Evolutionary conservation across 2,113 vertebrate genomes (phyloP), one percentile per base, ranked within the genome.

Genomic region (Chitala chitala): DNA sequence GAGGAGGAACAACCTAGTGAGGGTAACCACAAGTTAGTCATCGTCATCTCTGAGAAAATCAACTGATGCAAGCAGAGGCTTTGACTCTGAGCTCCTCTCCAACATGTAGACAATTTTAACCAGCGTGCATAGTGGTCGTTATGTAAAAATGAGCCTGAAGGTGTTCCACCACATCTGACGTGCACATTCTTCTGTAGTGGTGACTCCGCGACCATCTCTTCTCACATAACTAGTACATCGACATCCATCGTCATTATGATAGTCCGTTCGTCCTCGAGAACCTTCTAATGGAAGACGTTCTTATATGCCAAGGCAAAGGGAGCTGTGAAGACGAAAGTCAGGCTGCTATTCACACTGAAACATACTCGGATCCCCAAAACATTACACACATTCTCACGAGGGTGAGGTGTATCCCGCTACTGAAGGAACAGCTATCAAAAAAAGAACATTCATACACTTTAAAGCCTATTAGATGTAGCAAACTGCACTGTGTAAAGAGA

Each of bases 1-100:
- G 33, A 22, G 4, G 13, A 12, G 38, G 40, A 15, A 46, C 38
- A 29, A 24, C 42, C 40, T 20, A 15, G 15, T 5, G 9, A 8
- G 50, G 10, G 38, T 33, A 65, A 65, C 51, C 22, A 33, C 26
- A 26, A 22, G n/a, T 13, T 36, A 71, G 53, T 58, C 70, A 40
- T 71, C 36, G 10, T 54, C 69, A 22, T 71, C 33, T 68, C 64
- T 48, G 22, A 68, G 59, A n/a, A 68, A 68, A 68, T 66, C 40
- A n/a, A 17, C 8, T 31, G 64, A 68, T 5, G 38, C 33, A 26
- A 50, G 24, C 13, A 2, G 3, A 10, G 48, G 13, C 44, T 53
- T 22, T 26, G 17, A 5, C 22, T 15, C 46, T 10, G 26, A 15
- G 17, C 53, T 29, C 68, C 10, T 26, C 46, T 51, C 24, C 17